Conservation (phyloP, 2,797 vertebrate species). For the Antrozous pallidus region DNA sequence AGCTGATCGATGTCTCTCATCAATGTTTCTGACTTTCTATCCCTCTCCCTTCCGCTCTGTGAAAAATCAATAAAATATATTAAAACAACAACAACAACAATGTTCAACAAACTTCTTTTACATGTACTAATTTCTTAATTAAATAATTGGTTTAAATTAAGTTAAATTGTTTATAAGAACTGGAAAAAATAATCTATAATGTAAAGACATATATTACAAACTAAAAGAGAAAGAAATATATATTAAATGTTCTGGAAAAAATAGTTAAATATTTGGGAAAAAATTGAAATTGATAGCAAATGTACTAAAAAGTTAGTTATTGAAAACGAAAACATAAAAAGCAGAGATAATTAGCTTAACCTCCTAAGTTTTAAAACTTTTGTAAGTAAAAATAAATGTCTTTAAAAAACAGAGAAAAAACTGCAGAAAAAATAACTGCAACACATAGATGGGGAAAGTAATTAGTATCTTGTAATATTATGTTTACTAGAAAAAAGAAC, state of each 20-base stretch:
- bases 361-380: background rate
- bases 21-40: too few relatives aligned
- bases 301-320: background rate
- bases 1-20: too few relatives aligned
- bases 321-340: background rate
- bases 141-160: constrained; percentile 16
- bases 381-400: background rate
- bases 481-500: background rate
- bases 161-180: background rate
- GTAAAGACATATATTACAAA: background rate
- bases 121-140: background rate
- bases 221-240: background rate
- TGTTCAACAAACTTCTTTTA: background rate
- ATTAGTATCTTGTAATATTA: background rate
- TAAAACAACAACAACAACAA: too few relatives aligned
- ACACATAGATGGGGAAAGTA: background rate
- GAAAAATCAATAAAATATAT: too few relatives aligned
- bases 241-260: background rate
- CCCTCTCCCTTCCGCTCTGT: too few relatives aligned
- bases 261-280: background rate
- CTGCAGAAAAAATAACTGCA: background rate
- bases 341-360: background rate
- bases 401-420: background rate
- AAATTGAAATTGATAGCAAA: background rate
- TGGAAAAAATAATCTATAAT: background rate